Evolutionary conservation across 2,888 invertebrate species (phyloP), one percentile per base, ranked within the genome.

Genomic region (Aradus depressus): DNA sequence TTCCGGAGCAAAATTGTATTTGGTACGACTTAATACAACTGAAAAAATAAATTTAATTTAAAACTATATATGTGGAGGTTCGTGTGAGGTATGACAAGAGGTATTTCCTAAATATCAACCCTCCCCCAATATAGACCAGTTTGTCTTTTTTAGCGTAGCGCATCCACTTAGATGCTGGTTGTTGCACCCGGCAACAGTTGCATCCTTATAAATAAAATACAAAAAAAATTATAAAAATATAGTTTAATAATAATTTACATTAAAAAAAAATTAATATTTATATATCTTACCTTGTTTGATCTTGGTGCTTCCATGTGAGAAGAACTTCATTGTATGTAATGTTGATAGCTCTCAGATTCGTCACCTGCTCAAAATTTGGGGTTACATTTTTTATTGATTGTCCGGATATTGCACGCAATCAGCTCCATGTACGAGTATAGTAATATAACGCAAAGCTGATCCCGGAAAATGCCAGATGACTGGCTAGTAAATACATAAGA

Each of bases 1-100:
- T 32, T 31, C 47, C 47, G 8, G 26, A 19, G 21, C 51, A 50
- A 44, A 52, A 53, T 41, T 51, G 48, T 21, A 71, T 63, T 56
- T 70, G 67, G 56, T 69, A 71, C 3, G 64, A 67, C 56, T 64
- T 64, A 3, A 68, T 60, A 55, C 70, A 71, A 51, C 58, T 60
- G 35, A 31, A 50, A 35, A 23, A 38, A 44, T 4, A 32, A 23
- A 10, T 32, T 28, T 3, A 28, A 23, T n/a, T 14, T 22, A 25
- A 18, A 14, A 42, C 16, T 8, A 28, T 28, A 28, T 10, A 28
- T 28, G 12, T 8, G 12, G 28, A 28, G 28, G 28, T 28, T 28
- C 8, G 28, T 10, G 12, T 8, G 12, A 8, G 28, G 12, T 28
- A 8, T 28, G 28, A 28, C 12, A 28, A 28, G 28, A 28, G 12